Conservation (phyloP, 2,797 vertebrate genomes). For the Dipus sagitta region DNA sequence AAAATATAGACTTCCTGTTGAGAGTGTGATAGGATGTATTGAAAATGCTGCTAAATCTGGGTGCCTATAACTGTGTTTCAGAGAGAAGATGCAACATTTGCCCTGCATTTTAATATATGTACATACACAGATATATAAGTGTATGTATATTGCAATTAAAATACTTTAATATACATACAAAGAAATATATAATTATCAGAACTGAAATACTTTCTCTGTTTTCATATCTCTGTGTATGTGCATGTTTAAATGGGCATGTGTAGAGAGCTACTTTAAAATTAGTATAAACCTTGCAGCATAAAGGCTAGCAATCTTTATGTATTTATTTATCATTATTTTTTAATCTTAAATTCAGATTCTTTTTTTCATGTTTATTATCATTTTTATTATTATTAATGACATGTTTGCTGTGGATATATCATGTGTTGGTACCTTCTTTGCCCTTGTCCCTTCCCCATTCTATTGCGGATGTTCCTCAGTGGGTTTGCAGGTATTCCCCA, state of each 20-base stretch:
- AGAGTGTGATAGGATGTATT: constrained; percentile 57
- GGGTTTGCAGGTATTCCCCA: too few species aligned
- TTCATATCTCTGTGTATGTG: not conserved
- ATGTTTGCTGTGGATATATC: too few species aligned
- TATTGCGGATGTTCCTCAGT: too few species aligned
- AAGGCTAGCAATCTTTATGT: not conserved
- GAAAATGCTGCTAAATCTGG: not conserved
- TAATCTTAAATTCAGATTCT: too few species aligned
- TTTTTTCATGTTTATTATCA: too few species aligned
- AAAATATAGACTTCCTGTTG: constrained; percentile 53
- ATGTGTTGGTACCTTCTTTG: too few species aligned
- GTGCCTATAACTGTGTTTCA: constrained; percentile 45
- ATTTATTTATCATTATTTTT: too few species aligned
- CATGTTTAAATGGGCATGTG: not conserved
- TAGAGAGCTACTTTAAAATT: not conserved
- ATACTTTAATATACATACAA: too few species aligned
- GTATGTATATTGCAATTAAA: not conserved
- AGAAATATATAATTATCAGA: not conserved
- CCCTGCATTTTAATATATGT: not conserved
- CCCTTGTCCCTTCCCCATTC: too few species aligned
- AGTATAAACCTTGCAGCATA: constrained; percentile 7
- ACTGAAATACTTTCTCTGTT: not conserved
- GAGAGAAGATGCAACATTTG: not conserved
- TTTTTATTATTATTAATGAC: too few species aligned
- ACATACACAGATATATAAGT: not conserved